Evolutionary conservation across 1,140 invertebrate species (phyloP).

Genomic region (Brachionus sp.): DNA sequence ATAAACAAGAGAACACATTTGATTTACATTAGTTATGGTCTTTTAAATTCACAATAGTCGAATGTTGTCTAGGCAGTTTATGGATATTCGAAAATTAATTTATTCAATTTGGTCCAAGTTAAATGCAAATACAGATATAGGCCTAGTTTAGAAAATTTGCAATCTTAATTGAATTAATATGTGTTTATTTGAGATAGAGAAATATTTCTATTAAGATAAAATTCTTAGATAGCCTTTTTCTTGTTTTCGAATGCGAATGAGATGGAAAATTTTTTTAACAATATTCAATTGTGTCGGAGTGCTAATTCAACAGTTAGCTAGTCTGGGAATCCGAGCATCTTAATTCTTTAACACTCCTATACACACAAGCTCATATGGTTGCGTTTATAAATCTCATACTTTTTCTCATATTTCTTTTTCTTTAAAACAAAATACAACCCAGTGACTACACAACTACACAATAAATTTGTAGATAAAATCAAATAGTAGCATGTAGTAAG

Average conservation of each 20-base stretch:
- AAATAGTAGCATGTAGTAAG: not conserved
- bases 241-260: not conserved
- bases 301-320: not conserved
- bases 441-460: not conserved
- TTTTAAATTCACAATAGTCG: not conserved
- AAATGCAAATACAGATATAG: constrained; percentile 35
- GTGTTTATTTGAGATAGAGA: constrained; percentile 25
- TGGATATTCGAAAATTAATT: constrained; percentile 11
- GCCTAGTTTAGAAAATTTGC: constrained; percentile 13
- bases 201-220: constrained; percentile 6
- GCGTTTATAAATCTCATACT: not conserved
- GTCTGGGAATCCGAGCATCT: not conserved
- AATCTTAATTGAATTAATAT: constrained; percentile 42
- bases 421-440: not conserved
- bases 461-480: not conserved
- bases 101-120: constrained; percentile 35
- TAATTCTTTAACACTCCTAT: not conserved
- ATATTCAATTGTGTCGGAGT: not conserved
- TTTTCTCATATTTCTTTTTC: not conserved
- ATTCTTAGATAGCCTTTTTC: constrained; percentile 10
- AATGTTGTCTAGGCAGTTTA: constrained; percentile 3
- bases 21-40: constrained; percentile 37
- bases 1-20: constrained; percentile 26
- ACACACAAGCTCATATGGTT: not conserved
- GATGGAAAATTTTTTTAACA: not conserved